Percentiles rank a stretch among this genome's conserved stretches.
Conservation (phyloP, 2,113 vertebrate species). For the Hippocampus abdominalis region DNA sequence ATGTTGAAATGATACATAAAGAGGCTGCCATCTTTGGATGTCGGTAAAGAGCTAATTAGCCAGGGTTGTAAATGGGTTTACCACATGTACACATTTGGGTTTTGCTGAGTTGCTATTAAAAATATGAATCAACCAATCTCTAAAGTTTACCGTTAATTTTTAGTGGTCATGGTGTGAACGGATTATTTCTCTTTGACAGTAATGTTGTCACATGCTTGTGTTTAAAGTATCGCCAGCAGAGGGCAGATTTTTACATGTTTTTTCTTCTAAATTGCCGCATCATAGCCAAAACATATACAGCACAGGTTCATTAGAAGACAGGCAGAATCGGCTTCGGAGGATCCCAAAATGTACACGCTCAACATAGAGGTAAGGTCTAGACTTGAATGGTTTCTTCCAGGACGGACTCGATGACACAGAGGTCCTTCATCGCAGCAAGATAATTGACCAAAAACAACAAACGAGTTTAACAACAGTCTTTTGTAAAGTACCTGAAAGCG, state of each 20-base stretch:
- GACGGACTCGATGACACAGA: too few species aligned
- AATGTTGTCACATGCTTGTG: not conserved
- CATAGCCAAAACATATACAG: too few species aligned
- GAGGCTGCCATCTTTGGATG: not conserved
- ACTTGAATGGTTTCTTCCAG: too few species aligned
- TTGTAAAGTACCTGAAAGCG: too few species aligned
- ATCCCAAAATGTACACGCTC: too few species aligned
- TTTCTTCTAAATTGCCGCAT: not conserved
- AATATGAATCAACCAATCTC: not conserved
- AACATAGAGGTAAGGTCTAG: too few species aligned
- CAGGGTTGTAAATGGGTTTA: not conserved
- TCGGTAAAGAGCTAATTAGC: too few species aligned
- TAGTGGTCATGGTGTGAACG: not conserved
- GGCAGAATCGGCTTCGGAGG: too few species aligned
- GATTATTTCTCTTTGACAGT: not conserved
- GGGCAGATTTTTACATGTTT: constrained; percentile 25
- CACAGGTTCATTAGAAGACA: too few species aligned
- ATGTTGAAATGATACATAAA: not conserved
- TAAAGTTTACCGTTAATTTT: not conserved
- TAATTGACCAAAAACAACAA: too few species aligned
- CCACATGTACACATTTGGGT: not conserved
- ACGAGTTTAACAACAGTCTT: too few species aligned
- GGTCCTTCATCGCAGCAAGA: too few species aligned
- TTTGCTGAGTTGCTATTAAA: not conserved
- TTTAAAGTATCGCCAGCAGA: constrained; percentile 39